Evolutionary conservation across 2,113 vertebrate genomes (phyloP).

Genomic region (Bubo bubo): DNA sequence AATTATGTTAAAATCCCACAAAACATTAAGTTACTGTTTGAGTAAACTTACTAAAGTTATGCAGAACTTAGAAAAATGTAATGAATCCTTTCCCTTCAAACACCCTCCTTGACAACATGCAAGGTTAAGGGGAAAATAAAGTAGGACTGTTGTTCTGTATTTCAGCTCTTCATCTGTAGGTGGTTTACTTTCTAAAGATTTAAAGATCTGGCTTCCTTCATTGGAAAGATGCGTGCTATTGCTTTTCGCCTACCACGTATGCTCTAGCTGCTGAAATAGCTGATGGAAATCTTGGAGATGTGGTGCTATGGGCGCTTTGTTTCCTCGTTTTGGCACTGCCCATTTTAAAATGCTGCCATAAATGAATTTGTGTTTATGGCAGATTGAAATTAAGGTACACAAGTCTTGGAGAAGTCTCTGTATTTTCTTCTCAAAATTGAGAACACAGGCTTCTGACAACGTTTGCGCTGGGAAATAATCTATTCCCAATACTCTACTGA

Average conservation of each 20-base stretch:
- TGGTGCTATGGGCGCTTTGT: neutral
- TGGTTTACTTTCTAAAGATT: slow-evolving; percentile 14
- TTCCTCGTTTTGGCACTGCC: neutral
- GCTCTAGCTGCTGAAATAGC: neutral
- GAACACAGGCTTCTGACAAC: neutral
- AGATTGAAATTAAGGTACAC: neutral
- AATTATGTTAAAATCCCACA: neutral
- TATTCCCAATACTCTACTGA: neutral
- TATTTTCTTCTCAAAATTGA: neutral
- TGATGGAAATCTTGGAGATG: neutral
- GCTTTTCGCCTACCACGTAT: neutral
- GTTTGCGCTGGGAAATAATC: neutral
- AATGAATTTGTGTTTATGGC: neutral
- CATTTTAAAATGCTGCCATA: neutral
- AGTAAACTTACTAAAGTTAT: neutral
- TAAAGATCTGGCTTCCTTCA: neutral
- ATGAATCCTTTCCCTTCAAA: neutral
- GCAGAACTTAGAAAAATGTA: neutral
- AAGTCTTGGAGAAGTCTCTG: neutral
- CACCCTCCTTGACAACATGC: neutral
- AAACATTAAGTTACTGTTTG: neutral
- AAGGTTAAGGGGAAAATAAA: neutral
- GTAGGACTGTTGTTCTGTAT: neutral
- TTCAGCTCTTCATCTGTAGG: slow-evolving; percentile 16
- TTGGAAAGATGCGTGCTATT: neutral